Percentiles rank a stretch among this genome's conserved stretches.
phyloP scores from a whole-genome alignment of 2,113 vertebrate genomes.

The Mus pahari region DNA sequence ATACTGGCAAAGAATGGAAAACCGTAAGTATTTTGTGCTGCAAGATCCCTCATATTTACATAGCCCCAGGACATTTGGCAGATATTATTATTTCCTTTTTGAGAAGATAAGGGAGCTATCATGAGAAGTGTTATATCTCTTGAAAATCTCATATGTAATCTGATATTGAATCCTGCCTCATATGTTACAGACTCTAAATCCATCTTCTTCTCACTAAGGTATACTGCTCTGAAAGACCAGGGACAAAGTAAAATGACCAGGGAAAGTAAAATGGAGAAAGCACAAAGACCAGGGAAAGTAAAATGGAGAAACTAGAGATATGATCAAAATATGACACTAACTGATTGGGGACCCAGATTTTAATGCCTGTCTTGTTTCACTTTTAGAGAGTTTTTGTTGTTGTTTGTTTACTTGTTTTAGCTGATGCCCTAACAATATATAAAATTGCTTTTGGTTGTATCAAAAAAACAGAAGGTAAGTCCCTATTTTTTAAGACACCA shows the following conservation, averaged over 20 bases:
- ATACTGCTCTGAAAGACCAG: rapidly evolving
- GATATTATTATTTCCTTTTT: slow-evolving; percentile 32
- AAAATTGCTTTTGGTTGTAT: not conserved
- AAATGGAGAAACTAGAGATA: not conserved
- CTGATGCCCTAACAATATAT: not conserved
- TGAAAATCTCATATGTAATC: not conserved
- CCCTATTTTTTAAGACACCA: not conserved
- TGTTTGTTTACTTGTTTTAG: not conserved
- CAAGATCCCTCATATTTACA: slow-evolving; percentile 47
- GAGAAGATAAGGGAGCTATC: not conserved
- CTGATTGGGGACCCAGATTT: not conserved
- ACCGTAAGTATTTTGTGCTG: slow-evolving; percentile 52
- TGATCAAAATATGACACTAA: not conserved
- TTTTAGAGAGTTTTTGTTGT: not conserved
- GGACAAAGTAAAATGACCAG: not conserved
- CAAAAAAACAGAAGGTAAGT: too few relatives aligned
- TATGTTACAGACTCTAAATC: rapidly evolving
- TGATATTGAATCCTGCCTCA: rapidly evolving
- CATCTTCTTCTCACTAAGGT: not conserved
- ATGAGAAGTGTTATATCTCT: not conserved
- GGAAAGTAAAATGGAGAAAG: not conserved
- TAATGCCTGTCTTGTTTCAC: not conserved
- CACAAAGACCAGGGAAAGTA: not conserved
- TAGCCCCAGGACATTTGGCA: not conserved
- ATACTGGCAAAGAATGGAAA: slow-evolving; percentile 31